phyloP scores from a whole-genome alignment of 2,797 vertebrate species.

The Tolypeutes matacus region DNA sequence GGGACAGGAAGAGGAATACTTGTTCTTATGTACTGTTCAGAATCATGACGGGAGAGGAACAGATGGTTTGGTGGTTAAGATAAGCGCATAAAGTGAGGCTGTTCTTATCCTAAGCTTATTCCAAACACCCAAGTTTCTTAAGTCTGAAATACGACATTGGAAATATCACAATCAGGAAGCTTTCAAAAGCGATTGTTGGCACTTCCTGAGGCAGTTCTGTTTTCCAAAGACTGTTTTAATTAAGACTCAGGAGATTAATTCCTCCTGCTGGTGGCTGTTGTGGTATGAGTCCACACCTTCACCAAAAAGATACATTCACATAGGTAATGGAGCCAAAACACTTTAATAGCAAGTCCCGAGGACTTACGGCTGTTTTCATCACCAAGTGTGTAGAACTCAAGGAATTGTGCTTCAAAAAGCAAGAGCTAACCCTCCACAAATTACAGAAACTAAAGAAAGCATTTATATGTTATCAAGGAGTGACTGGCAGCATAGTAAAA shows the following conservation, averaged over 20 bases:
- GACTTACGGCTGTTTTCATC: conserved; percentile 71
- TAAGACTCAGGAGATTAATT: conserved; percentile 81
- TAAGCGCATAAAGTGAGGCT: conserved; percentile 78
- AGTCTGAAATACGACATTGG: conserved; percentile 81
- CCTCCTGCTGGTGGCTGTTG: conserved; percentile 72
- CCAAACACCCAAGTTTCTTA: conserved; percentile 80
- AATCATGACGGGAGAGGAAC: conserved; percentile 69
- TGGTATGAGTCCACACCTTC: conserved; percentile 73
- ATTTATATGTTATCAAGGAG: conserved; percentile 34
- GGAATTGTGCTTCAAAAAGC: conserved; percentile 51
- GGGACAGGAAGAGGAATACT: conserved; percentile 73
- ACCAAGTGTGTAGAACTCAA: conserved; percentile 58
- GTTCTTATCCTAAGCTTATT: conserved; percentile 79
- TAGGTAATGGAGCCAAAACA: conserved; percentile 78
- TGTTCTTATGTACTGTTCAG: conserved; percentile 72
- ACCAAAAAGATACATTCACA: conserved; percentile 78
- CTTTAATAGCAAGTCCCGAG: conserved; percentile 65
- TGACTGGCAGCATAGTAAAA: conserved; percentile 18
- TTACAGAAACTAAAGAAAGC: conserved; percentile 44
- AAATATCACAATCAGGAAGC: conserved; percentile 84
- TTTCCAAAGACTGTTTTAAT: conserved; percentile 82
- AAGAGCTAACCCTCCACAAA: conserved; percentile 43
- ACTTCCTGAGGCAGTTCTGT: conserved; percentile 73
- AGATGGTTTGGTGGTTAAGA: conserved; percentile 81
- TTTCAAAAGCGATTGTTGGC: conserved; percentile 82